These are phyloP conservation scores for Trachelipus rathkii DNA, from an alignment of 1,140 invertebrate genomes.

Conservation along the genomic window DNA sequence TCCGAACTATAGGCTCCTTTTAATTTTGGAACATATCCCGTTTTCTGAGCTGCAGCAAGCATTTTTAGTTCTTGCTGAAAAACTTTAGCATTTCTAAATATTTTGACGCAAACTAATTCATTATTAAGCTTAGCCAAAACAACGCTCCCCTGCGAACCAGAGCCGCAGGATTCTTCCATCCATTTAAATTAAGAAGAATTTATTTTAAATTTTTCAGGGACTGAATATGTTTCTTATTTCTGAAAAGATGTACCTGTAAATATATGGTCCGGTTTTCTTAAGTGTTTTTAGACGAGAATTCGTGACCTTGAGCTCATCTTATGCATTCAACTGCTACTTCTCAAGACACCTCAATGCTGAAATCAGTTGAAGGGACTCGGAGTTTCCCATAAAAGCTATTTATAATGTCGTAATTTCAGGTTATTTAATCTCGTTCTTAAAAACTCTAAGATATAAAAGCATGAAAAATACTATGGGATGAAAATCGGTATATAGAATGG, in stretches of 20 bases:
- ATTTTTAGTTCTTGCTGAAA: neutral
- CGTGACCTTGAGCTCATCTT: too few species aligned
- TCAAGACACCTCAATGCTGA: too few species aligned
- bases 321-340: too few species aligned
- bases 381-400: too few species aligned
- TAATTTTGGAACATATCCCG: neutral
- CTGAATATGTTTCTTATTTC: neutral
- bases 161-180: neutral
- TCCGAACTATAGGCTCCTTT: neutral
- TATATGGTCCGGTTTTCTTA: neutral
- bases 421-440: too few species aligned
- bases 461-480: too few species aligned
- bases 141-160: neutral
- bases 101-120: neutral
- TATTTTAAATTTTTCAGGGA: neutral
- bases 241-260: neutral
- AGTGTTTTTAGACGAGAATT: neutral
- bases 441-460: too few species aligned
- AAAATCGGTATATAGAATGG: too few species aligned
- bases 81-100: constrained; percentile 2
- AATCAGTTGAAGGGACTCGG: too few species aligned
- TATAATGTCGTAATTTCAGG: too few species aligned
- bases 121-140: constrained; percentile 1
- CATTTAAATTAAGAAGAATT: neutral
- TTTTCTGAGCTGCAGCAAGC: neutral